Conservation (phyloP, 2,113 vertebrate genomes). For the human (Homo sapiens) region GRCh38 chr18:57008501-57009000, state of each 20-base stretch:
- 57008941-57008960: conserved; percentile 8
- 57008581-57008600: not conserved
- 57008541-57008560: not conserved
- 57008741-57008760: fast-evolving
- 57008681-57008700: not conserved
- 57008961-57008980: not conserved
- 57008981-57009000: not conserved
- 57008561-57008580: not conserved
- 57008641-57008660: not conserved
- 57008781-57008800: not conserved
- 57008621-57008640: not conserved
- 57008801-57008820: not conserved
- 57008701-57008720: not conserved
- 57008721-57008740: not conserved
- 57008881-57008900: not conserved
- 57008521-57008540: not conserved
- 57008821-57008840: not conserved
- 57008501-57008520: not conserved
- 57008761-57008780: not conserved
- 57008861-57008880: not conserved
- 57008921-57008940: not conserved
- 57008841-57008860: not conserved
- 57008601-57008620: not conserved
- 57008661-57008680: not conserved
- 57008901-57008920: not conserved